Percentiles rank a stretch among this genome's conserved stretches.
phyloP scores from a whole-genome alignment of 2,113 vertebrate species.

The Lepus americanus region DNA sequence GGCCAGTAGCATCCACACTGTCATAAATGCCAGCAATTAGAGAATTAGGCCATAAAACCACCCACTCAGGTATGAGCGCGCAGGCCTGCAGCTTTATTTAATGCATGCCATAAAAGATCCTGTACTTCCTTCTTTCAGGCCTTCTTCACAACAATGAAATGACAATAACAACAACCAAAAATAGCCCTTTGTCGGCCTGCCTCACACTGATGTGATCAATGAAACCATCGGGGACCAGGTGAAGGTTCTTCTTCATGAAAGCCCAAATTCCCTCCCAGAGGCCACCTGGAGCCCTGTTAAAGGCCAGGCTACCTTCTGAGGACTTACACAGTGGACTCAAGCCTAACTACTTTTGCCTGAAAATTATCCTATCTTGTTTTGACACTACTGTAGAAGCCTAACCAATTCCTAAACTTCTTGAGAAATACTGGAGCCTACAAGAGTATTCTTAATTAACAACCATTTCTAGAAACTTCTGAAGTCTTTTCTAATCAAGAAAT shows the following conservation, averaged over 20 bases:
- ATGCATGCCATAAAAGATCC: conserved; percentile 76
- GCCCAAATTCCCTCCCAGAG: background rate
- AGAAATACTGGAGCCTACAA: conserved; percentile 56
- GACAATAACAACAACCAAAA: conserved; percentile 72
- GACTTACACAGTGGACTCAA: background rate
- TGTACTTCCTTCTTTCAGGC: conserved; percentile 64
- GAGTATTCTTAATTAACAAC: conserved; percentile 45
- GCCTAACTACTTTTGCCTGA: background rate
- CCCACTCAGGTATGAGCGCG: conserved; percentile 80
- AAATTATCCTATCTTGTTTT: conserved; percentile 21
- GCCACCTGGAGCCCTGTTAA: background rate
- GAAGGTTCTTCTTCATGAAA: conserved; percentile 44
- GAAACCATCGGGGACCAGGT: conserved; percentile 51
- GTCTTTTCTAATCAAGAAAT: conserved; percentile 58
- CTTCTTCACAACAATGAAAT: conserved; percentile 68
- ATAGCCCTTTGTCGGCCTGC: conserved; percentile 42
- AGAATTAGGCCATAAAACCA: conserved; percentile 84
- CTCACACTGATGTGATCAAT: conserved; percentile 25
- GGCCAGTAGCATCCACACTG: conserved; percentile 75
- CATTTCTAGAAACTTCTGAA: conserved; percentile 36
- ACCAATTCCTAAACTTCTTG: conserved; percentile 19
- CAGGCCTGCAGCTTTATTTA: conserved; percentile 75
- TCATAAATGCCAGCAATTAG: conserved; percentile 82
- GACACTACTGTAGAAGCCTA: conserved; percentile 38
- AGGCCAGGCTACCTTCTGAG: background rate